A percentile compares a stretch with the other conserved stretches of the same genome.
Conservation (phyloP, 2,797 vertebrate genomes). For the Hapalemur alaotrensis region DNA sequence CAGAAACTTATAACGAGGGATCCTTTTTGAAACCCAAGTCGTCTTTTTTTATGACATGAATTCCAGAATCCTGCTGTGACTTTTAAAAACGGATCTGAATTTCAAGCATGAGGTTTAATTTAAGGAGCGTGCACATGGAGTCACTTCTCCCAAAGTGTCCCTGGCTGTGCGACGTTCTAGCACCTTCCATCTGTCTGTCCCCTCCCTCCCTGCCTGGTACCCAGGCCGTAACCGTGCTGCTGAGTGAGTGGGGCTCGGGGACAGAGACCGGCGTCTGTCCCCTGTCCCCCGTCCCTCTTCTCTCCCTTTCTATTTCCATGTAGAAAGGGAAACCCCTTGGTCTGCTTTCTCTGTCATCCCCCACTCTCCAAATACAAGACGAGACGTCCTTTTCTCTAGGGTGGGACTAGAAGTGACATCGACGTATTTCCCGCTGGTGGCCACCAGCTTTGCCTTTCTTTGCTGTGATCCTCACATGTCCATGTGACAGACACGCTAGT, state of each 20-base stretch:
- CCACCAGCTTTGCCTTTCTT: not conserved
- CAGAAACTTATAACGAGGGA: not conserved
- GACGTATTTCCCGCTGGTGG: fast-evolving
- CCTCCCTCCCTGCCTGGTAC: not conserved
- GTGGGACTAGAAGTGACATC: not conserved
- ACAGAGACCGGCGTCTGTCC: too few species aligned
- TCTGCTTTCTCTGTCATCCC: not conserved
- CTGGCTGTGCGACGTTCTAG: fast-evolving
- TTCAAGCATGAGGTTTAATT: not conserved
- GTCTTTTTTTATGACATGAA: not conserved
- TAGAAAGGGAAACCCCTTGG: not conserved
- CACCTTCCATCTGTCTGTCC: not conserved
- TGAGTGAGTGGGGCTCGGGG: not conserved
- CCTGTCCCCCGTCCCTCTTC: not conserved
- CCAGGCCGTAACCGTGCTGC: too few species aligned
- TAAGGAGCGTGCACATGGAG: not conserved
- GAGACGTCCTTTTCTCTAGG: not conserved
- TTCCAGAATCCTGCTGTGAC: not conserved
- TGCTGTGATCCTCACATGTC: not conserved
- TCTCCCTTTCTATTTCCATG: not conserved
- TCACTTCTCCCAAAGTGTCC: not conserved
- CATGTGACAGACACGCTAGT: not conserved
- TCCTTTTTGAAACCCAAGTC: not conserved
- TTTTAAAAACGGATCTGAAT: not conserved
- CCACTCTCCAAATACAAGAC: not conserved